phyloP scores from a whole-genome alignment of 2,888 invertebrate species.

The Scaptodrosophila latifasciaeformis region DNA sequence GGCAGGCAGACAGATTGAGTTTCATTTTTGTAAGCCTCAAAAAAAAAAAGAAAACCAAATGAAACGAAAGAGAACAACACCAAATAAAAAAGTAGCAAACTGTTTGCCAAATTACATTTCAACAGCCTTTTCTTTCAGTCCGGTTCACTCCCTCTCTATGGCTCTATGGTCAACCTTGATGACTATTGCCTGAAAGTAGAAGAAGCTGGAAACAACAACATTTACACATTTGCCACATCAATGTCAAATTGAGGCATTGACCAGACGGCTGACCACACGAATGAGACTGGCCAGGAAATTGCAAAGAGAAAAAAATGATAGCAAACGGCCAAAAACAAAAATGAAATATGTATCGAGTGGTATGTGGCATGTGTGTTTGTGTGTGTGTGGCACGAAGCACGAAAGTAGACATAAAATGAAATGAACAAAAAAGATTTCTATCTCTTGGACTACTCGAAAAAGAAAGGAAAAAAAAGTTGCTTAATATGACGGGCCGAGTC shows the following conservation, averaged over 20 bases:
- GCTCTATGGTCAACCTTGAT: slow-evolving; percentile 16
- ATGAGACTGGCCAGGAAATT: slow-evolving; percentile 49
- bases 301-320: slow-evolving; percentile 29
- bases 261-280: slow-evolving; percentile 34
- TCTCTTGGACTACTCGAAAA: slow-evolving; percentile 49
- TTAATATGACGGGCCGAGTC: slow-evolving; percentile 52
- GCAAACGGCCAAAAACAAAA: too few species aligned
- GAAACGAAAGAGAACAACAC: slow-evolving; percentile 18
- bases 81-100: slow-evolving; percentile 31
- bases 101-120: slow-evolving; percentile 66
- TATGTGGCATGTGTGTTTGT: slow-evolving; percentile 19
- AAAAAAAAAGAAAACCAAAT: slow-evolving; percentile 4
- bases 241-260: slow-evolving; percentile 67
- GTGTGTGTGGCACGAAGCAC: slow-evolving; percentile 24
- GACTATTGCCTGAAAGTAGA: slow-evolving; percentile 37
- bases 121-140: slow-evolving; percentile 48
- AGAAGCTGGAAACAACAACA: too few species aligned
- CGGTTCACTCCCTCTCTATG: slow-evolving; percentile 1
- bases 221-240: slow-evolving; percentile 68
- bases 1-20: slow-evolving; percentile 65
- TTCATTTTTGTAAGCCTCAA: slow-evolving; percentile 51
- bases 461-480: slow-evolving; percentile 60
- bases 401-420: slow-evolving; percentile 62
- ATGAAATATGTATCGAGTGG: slow-evolving; percentile 28
- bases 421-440: slow-evolving; percentile 68